phyloP scores from a whole-genome alignment of 1,140 invertebrate genomes.

The Dendrolimus kikuchii region DNA sequence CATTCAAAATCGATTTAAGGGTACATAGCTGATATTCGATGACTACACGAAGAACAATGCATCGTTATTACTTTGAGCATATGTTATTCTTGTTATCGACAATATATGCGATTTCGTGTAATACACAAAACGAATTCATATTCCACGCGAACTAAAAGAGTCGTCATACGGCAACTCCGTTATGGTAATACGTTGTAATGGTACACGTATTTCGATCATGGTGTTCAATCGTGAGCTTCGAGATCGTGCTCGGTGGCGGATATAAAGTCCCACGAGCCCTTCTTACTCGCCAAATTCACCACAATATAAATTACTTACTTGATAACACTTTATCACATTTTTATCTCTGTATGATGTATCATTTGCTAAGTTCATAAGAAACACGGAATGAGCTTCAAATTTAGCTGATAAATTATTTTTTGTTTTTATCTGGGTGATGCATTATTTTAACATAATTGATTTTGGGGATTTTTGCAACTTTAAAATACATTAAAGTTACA shows the following conservation, averaged over 20 bases:
- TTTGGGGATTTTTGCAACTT: no score
- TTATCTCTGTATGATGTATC: constrained; percentile 3
- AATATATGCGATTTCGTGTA: constrained; percentile 59
- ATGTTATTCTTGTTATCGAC: constrained; percentile 40
- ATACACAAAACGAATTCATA: constrained; percentile 54
- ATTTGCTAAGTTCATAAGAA: no score
- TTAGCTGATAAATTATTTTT: no score
- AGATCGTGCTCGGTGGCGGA: constrained; percentile 40
- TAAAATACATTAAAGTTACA: no score
- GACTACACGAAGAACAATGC: constrained; percentile 29
- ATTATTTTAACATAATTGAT: no score
- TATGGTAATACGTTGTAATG: constrained; percentile 55
- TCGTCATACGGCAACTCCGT: constrained; percentile 61
- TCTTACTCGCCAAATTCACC: constrained; percentile 22
- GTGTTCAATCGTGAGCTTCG: constrained; percentile 48
- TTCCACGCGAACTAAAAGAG: constrained; percentile 58
- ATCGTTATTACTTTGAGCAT: constrained; percentile 33
- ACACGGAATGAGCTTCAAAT: no score
- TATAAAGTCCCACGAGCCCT: neutral
- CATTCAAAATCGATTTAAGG: no score
- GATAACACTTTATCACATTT: constrained; percentile 37
- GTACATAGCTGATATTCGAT: constrained; percentile 4
- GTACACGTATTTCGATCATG: constrained; percentile 55
- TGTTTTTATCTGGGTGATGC: no score
- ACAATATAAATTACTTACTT: constrained; percentile 35